Conservation (phyloP, 2,113 vertebrate species). For the Pseudorhombus dupliciocellatus region DNA sequence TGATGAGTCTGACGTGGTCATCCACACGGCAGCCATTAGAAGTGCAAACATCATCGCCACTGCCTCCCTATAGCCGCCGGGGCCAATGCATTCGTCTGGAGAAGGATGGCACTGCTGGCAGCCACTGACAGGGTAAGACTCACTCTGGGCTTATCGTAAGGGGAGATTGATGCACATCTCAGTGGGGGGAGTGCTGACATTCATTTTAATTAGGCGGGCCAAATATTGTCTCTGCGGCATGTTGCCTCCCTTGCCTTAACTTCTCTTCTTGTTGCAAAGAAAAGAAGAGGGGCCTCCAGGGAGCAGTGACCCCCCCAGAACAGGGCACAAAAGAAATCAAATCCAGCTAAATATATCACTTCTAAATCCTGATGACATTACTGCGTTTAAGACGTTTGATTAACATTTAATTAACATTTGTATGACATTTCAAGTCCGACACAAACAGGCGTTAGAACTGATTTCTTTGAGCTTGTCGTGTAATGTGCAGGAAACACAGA, state of each 20-base stretch:
- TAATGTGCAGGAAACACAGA: constrained; percentile 6
- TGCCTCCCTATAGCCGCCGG: constrained; percentile 46
- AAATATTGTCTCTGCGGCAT: constrained; percentile 71
- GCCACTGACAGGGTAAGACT: constrained; percentile 73
- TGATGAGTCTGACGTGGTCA: constrained; percentile 34
- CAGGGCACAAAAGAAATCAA: constrained; percentile 37
- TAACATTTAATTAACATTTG: constrained; percentile 84
- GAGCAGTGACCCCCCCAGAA: constrained; percentile 67
- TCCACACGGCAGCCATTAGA: constrained; percentile 63
- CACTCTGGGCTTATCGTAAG: constrained; percentile 68
- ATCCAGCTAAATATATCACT: constrained; percentile 64
- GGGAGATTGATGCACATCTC: constrained; percentile 80
- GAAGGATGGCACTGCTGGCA: constrained; percentile 67
- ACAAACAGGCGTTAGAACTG: constrained; percentile 43
- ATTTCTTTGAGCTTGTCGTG: constrained; percentile 27
- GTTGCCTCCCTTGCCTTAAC: constrained; percentile 46
- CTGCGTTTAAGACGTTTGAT: constrained; percentile 74
- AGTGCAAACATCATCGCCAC: constrained; percentile 57
- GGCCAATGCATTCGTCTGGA: constrained; percentile 56
- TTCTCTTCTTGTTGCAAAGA: constrained; percentile 29
- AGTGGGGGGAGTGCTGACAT: constrained; percentile 78
- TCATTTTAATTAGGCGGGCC: constrained; percentile 82
- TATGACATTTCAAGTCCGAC: constrained; percentile 76
- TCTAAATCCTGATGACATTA: constrained; percentile 62
- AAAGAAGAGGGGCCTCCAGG: constrained; percentile 45